Percentiles rank a stretch among this genome's conserved stretches.
Conservation (phyloP, 2,888 invertebrate genomes). For the Cheiracanthium punctorium region DNA sequence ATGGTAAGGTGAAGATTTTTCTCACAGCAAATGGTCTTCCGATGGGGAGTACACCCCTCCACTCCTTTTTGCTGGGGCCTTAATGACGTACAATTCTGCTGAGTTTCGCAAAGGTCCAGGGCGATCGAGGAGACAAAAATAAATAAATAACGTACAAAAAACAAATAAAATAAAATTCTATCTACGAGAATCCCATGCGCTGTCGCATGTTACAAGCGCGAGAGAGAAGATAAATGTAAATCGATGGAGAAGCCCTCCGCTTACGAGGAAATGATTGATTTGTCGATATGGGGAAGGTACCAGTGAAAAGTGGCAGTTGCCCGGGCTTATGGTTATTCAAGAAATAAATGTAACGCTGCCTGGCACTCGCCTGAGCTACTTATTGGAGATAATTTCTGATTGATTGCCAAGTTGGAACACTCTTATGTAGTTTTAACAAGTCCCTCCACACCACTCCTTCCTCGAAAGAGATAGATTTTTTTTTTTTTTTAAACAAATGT, state of each 20-base stretch:
- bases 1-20: too few relatives aligned
- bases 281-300: not conserved
- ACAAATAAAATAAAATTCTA: too few relatives aligned
- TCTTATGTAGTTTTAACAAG: too few relatives aligned
- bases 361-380: not conserved
- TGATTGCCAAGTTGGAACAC: too few relatives aligned
- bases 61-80: not conserved
- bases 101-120: not conserved
- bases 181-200: not conserved
- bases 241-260: not conserved
- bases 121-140: not conserved
- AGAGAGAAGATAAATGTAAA: not conserved
- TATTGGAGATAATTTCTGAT: not conserved
- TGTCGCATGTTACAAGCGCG: not conserved
- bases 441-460: too few relatives aligned
- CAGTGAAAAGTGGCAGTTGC: not conserved
- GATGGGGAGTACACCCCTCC: not conserved
- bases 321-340: not conserved
- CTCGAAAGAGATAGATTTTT: too few relatives aligned
- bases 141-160: not conserved
- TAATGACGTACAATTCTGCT: not conserved
- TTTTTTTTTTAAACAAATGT: too few relatives aligned
- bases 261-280: conserved; percentile 13
- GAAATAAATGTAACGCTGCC: not conserved
- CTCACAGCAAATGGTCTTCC: not conserved